Conservation (phyloP, 2,888 invertebrate species). For the Amitus sp. region DNA sequence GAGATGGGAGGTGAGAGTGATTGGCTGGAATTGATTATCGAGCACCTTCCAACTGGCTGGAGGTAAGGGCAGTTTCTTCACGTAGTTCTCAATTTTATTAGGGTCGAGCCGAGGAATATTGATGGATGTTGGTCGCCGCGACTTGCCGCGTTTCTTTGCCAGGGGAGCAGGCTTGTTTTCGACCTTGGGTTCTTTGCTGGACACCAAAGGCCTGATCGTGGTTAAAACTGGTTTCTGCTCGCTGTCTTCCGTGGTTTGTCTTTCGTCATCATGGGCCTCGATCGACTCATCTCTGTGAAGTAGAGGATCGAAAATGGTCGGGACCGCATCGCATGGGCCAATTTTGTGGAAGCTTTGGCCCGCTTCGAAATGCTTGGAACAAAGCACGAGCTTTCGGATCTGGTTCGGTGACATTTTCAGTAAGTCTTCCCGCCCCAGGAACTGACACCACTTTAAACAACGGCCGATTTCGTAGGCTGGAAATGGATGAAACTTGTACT, state of each 20-base stretch:
- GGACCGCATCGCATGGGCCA: slow-evolving; percentile 60
- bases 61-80: slow-evolving; percentile 58
- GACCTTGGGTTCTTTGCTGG: slow-evolving; percentile 62
- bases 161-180: slow-evolving; percentile 61
- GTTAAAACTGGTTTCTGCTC: slow-evolving; percentile 39
- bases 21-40: slow-evolving; percentile 58
- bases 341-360: slow-evolving; percentile 59
- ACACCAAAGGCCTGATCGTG: slow-evolving; percentile 55
- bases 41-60: slow-evolving; percentile 57
- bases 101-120: slow-evolving; percentile 58
- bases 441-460: slow-evolving; percentile 62
- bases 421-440: slow-evolving; percentile 60
- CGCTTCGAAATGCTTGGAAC: slow-evolving; percentile 60
- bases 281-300: background rate
- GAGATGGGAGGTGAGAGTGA: slow-evolving; percentile 47
- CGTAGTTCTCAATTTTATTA: slow-evolving; percentile 49
- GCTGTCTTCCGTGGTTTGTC: slow-evolving; percentile 33
- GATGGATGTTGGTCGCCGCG: slow-evolving; percentile 57
- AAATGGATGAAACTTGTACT: slow-evolving; percentile 62
- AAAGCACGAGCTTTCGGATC: slow-evolving; percentile 60
- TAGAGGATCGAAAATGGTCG: slow-evolving; percentile 50
- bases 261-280: too few relatives aligned
- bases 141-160: slow-evolving; percentile 61
- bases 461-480: slow-evolving; percentile 63
- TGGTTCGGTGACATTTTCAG: slow-evolving; percentile 64